Conservation (phyloP, 2,113 vertebrate species). For the Bos indicus region DNA sequence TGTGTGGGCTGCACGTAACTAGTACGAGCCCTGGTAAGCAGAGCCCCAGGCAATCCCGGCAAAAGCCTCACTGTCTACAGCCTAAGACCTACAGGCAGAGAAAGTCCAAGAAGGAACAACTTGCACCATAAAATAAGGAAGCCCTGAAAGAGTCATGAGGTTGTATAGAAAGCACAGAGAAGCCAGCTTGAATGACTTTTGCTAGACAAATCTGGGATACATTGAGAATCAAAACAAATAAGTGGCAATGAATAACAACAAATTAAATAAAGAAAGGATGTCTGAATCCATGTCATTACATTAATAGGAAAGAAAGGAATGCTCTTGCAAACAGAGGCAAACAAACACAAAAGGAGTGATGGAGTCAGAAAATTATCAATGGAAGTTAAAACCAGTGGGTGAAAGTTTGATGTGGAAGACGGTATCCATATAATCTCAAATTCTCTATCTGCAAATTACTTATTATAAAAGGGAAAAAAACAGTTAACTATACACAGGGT, state of each 20-base stretch:
- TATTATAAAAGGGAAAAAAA: not conserved
- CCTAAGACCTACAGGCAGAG: not conserved
- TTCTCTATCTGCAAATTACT: not conserved
- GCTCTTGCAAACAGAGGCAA: not conserved
- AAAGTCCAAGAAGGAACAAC: not conserved
- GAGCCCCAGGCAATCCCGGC: accelerated
- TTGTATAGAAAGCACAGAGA: not conserved
- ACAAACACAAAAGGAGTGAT: not conserved
- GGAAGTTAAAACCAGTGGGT: not conserved
- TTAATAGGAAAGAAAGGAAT: not conserved
- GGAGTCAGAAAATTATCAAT: not conserved
- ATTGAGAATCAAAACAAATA: not conserved
- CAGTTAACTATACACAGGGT: not conserved
- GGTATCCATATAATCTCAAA: not conserved
- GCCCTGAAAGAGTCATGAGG: not conserved
- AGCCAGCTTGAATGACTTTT: not conserved
- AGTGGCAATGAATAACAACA: not conserved
- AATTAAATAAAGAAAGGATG: not conserved
- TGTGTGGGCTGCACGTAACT: not conserved
- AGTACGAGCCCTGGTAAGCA: not conserved
- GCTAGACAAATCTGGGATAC: not conserved
- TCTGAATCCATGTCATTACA: not conserved
- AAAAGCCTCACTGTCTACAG: not conserved
- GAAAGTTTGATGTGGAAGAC: not conserved
- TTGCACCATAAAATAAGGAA: not conserved